Evolutionary conservation across 2,113 vertebrate species (phyloP).

Genomic region (Dicerorhinus sumatrensis): DNA sequence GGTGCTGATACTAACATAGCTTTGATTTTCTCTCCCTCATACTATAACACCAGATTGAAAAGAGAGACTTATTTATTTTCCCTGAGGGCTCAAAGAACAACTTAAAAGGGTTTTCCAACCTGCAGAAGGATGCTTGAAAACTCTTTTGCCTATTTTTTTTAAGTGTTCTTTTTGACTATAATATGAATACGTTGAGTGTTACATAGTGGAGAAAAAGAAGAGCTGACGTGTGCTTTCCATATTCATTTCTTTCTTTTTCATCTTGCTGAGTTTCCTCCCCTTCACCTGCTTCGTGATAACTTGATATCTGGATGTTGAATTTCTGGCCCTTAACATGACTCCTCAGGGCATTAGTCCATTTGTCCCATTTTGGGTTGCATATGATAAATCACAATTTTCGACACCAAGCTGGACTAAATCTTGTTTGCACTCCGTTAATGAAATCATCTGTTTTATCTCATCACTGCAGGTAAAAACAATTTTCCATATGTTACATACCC

Average conservation of each 20-base stretch:
- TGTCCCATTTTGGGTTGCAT: not conserved
- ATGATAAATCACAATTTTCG: not conserved
- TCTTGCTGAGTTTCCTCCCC: not conserved
- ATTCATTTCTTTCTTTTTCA: not conserved
- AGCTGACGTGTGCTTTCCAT: not conserved
- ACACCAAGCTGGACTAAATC: not conserved
- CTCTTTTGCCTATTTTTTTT: not conserved
- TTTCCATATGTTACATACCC: slow-evolving; percentile 1
- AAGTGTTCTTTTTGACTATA: not conserved
- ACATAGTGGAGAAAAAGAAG: not conserved
- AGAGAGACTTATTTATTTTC: not conserved
- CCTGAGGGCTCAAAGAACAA: not conserved
- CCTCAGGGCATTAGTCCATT: not conserved
- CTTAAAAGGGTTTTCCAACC: not conserved
- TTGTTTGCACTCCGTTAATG: slow-evolving; percentile 27
- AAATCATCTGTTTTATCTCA: slow-evolving; percentile 43
- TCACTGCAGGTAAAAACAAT: slow-evolving; percentile 47
- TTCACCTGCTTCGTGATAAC: not conserved
- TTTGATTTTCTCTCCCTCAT: not conserved
- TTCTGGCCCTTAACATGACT: not conserved
- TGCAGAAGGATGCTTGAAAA: not conserved
- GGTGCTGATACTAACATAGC: fast-evolving
- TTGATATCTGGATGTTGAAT: not conserved
- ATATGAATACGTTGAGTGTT: not conserved
- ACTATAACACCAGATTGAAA: not conserved